These are phyloP conservation scores for Anarhynchus alexandrinus DNA, from an alignment of 2,113 vertebrate species.

Conservation along the genomic window DNA sequence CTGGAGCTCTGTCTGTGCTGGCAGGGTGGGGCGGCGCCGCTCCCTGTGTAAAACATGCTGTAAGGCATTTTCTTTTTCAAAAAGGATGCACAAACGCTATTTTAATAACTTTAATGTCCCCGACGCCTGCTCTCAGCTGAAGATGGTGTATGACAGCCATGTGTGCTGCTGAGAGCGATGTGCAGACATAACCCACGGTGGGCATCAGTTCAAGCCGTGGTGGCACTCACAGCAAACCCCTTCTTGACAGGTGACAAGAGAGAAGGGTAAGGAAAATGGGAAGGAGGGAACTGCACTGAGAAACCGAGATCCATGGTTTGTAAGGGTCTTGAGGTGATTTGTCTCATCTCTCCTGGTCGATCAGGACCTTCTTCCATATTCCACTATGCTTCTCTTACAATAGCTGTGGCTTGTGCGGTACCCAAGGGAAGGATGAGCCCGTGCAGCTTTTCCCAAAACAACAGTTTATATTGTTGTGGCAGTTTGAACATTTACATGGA, in stretches of 20 bases:
- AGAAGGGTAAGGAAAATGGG: background rate
- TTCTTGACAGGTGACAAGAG: background rate
- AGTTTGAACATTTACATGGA: background rate
- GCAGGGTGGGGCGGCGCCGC: background rate
- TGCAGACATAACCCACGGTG: rapidly evolving
- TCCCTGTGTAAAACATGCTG: background rate
- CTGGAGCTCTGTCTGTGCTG: background rate
- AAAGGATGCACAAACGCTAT: background rate
- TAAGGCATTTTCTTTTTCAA: background rate
- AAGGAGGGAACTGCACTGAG: background rate
- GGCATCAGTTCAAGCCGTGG: background rate
- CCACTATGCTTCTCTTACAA: background rate
- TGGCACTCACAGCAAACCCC: background rate
- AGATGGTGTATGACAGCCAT: background rate
- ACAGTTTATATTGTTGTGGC: background rate
- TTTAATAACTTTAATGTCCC: background rate
- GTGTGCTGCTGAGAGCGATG: rapidly evolving
- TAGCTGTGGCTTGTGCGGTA: rapidly evolving
- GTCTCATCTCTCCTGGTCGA: rapidly evolving
- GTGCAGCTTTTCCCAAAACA: background rate
- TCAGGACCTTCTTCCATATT: background rate
- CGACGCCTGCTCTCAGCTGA: background rate
- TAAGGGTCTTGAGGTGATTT: too few species aligned
- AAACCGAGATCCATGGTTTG: background rate
- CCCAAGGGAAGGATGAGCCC: background rate